Evolutionary conservation across 30 jellyfish, hydroid and myxozoan species (phyloP), one percentile per base, ranked within the genome.

Genomic region (Aurelia aurita complex sp. Pacific): DNA sequence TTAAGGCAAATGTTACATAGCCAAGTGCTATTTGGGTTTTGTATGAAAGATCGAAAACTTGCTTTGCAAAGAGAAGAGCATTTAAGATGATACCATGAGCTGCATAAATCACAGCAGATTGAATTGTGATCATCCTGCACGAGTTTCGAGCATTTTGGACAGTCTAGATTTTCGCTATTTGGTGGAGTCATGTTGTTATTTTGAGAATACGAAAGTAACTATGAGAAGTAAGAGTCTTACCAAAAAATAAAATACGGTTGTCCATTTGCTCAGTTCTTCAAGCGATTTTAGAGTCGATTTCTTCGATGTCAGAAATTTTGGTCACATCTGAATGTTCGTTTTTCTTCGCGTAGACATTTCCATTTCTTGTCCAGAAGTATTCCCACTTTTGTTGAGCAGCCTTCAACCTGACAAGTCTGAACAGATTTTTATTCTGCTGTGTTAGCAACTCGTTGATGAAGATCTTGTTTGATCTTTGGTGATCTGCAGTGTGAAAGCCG

Each of bases 361-460:
- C 83, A 73, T 73, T 73, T 63, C 42, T 35, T 38, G 83, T 73
- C 83, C 83, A 73, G 55, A 51, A 36, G 16, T 5, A 73, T 51
- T 73, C 52, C 68, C 40, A 73, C 14, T 46, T 9, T 63, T 42
- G 17, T 73, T 46, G 36, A 7, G 29, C 16, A 4, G 69, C 69
- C n/a, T 17, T 40, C 55, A 36, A 19, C 5, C n/a, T 9, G 68
- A 52, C 83, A 46, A 16, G 17, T 2, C 55, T 43, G 13, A 35
- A 52, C 43, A 73, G 59, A 12, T 73, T 63, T 16, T 73, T 73
- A 67, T 73, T 73, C 14, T 73, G 69, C n/a, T 42, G 83, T 51
- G 59, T 73, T 2, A 38, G 50, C 5, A 1, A 38, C 50, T 73
- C 83, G 29, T 73, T 52, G 2, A 73, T 33, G n/a, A 42, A 73